phyloP scores from a whole-genome alignment of 53 echinoderm and acorn worm species.

The Pentamera pediparva region DNA sequence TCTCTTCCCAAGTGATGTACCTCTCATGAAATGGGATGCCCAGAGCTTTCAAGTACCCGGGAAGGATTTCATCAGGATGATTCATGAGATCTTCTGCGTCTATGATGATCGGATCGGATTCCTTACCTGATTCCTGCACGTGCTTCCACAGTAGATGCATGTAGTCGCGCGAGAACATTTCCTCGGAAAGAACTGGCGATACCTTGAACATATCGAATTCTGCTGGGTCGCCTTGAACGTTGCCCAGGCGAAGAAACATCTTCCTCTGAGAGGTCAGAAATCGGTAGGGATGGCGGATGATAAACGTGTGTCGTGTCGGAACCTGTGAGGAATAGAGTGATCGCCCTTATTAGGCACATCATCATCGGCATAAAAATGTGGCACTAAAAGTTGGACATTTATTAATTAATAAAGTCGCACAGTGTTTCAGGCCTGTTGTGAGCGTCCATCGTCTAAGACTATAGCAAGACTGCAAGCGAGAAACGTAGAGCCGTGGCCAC shows the following conservation, averaged over 20 bases:
- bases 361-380: too few relatives aligned
- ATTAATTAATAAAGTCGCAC: too few relatives aligned
- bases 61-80: constrained; percentile 3
- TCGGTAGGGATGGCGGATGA: constrained; percentile 42
- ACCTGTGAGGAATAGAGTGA: neutral
- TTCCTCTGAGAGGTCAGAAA: constrained; percentile 29
- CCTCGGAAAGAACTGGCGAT: neutral
- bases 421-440: too few relatives aligned
- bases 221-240: constrained; percentile 2
- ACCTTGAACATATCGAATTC: constrained; percentile 11
- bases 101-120: neutral
- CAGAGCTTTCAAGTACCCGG: neutral
- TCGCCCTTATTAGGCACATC: too few relatives aligned
- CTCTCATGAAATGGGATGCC: constrained; percentile 16
- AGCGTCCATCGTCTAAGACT: too few relatives aligned
- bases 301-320: constrained; percentile 28
- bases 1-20: neutral
- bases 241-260: neutral
- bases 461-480: too few relatives aligned
- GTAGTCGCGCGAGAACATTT: neutral
- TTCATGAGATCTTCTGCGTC: constrained; percentile 14
- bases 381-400: too few relatives aligned
- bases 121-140: neutral
- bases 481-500: too few relatives aligned
- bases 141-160: neutral